Conservation (phyloP, 2,888 invertebrate genomes). For the Erannis defoliaria region DNA sequence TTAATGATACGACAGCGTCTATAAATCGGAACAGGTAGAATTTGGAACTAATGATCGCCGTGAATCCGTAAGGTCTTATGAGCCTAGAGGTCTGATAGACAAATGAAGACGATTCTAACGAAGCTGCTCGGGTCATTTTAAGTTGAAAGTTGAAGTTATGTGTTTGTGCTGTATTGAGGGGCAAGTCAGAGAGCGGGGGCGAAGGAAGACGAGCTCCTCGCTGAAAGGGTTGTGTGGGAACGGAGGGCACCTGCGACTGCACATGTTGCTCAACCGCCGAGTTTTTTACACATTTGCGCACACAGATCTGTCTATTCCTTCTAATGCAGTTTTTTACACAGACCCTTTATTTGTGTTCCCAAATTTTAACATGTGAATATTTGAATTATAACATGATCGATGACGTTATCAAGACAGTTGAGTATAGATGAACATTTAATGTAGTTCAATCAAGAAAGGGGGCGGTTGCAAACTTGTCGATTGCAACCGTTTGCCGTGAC, state of each 20-base stretch:
- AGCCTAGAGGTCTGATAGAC: constrained; percentile 12
- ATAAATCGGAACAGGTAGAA: constrained; percentile 86
- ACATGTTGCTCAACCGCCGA: constrained; percentile 80
- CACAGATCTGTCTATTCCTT: constrained; percentile 66
- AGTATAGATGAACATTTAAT: constrained; percentile 59
- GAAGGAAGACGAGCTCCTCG: constrained; percentile 63
- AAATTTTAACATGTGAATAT: constrained; percentile 28
- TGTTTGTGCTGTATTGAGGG: constrained; percentile 70
- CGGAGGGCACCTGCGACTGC: constrained; percentile 86
- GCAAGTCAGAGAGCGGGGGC: constrained; percentile 63
- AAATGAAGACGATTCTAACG: constrained; percentile 40
- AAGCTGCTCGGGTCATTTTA: constrained; percentile 44
- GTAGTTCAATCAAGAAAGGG: constrained; percentile 57
- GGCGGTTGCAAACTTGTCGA: constrained; percentile 76
- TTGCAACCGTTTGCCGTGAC: constrained; percentile 77
- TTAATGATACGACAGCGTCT: constrained; percentile 85
- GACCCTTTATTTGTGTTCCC: constrained; percentile 50
- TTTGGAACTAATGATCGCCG: constrained; percentile 74
- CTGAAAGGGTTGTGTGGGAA: constrained; percentile 88
- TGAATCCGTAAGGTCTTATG: constrained; percentile 52
- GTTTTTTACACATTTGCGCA: constrained; percentile 82
- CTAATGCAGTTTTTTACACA: constrained; percentile 82
- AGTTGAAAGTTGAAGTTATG: constrained; percentile 48
- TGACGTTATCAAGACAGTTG: constrained; percentile 16
- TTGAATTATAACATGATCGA: constrained; percentile 28